Evolutionary conservation across 2,888 invertebrate genomes (phyloP).

Genomic region (Dryobotodes eremita): DNA sequence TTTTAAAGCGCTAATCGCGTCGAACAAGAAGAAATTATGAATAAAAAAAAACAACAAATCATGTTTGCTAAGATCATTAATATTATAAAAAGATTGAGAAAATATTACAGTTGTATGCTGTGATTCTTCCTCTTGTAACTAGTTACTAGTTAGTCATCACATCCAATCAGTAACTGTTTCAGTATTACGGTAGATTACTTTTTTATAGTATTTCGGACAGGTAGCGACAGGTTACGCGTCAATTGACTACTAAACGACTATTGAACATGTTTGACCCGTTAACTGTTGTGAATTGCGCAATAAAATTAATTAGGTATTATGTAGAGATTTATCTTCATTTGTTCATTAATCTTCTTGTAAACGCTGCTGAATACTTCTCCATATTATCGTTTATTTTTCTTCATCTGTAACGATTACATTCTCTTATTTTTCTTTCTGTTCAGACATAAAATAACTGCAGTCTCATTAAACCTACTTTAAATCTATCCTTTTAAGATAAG

Average conservation of each 20-base stretch:
- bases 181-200: conserved; percentile 59
- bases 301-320: conserved; percentile 5
- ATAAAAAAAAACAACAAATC: conserved; percentile 18
- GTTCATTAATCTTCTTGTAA: not conserved
- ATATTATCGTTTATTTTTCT: not conserved
- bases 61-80: conserved; percentile 34
- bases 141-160: conserved; percentile 56
- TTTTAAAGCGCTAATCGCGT: not conserved
- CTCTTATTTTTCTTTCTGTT: not conserved
- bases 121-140: conserved; percentile 22
- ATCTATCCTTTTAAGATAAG: not conserved
- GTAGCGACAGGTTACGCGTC: conserved; percentile 54
- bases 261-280: conserved; percentile 26
- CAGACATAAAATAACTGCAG: not conserved
- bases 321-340: not conserved
- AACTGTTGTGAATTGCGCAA: conserved; percentile 36
- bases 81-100: conserved; percentile 32
- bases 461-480: not conserved
- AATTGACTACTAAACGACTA: conserved; percentile 24
- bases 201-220: conserved; percentile 48
- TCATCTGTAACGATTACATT: not conserved
- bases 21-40: conserved; percentile 11
- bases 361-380: not conserved
- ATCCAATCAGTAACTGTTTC: conserved; percentile 51
- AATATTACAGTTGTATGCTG: conserved; percentile 38